These are phyloP conservation scores for Aulostomus chinensis DNA, from an alignment of 2,797 vertebrate genomes.

Conservation along the genomic window DNA sequence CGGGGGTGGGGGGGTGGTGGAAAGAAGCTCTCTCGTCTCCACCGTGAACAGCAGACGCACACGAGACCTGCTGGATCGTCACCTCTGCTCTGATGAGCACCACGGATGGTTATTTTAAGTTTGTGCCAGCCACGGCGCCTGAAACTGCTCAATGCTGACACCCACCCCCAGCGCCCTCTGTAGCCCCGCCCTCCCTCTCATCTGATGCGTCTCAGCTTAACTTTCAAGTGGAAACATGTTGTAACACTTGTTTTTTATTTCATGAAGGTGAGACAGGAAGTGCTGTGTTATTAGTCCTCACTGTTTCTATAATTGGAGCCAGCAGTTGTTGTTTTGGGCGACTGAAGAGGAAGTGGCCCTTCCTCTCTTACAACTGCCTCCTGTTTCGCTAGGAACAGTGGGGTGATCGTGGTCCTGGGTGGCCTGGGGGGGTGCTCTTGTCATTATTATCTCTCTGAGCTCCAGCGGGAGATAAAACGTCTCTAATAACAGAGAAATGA, in stretches of 20 bases:
- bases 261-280: constrained; percentile 18
- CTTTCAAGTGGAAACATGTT: constrained; percentile 46
- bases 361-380: constrained; percentile 76
- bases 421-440: too few species aligned
- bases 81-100: too few species aligned
- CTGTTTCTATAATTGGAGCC: constrained; percentile 61
- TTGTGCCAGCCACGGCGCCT: too few species aligned
- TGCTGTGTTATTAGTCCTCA: constrained; percentile 36
- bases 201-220: neutral
- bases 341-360: constrained; percentile 77
- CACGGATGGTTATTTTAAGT: too few species aligned
- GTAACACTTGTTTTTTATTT: constrained; percentile 3
- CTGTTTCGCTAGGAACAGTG: constrained; percentile 68
- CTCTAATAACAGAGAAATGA: too few species aligned
- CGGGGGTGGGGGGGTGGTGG: too few species aligned
- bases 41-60: too few species aligned
- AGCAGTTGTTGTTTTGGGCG: constrained; percentile 62
- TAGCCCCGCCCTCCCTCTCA: neutral
- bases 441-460: constrained; percentile 1
- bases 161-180: constrained; percentile 1
- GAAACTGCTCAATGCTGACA: too few species aligned
- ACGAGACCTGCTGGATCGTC: too few species aligned
- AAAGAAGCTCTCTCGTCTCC: too few species aligned
- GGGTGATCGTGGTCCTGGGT: constrained; percentile 21
- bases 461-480: too few species aligned